Evolutionary conservation across 2,888 invertebrate genomes (phyloP).

Genomic region (Autographa pulchrina): DNA sequence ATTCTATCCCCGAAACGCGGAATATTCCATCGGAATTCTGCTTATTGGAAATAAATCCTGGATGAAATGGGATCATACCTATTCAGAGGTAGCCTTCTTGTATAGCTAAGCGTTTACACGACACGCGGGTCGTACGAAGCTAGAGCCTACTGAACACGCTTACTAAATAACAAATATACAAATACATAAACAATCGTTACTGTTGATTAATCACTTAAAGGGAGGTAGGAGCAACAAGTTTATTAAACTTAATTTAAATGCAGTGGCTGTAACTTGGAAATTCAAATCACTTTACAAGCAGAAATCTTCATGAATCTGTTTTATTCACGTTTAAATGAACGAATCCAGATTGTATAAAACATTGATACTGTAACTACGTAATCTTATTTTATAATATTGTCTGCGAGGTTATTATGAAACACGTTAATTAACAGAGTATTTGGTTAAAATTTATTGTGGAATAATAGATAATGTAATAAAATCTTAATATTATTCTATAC

Average conservation of each 20-base stretch:
- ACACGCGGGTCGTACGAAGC: slow-evolving; percentile 24
- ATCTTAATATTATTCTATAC: too few species aligned
- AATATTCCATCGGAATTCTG: slow-evolving; percentile 76
- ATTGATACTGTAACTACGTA: not conserved
- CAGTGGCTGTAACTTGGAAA: slow-evolving; percentile 57
- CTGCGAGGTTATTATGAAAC: too few species aligned
- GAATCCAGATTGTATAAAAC: slow-evolving; percentile 20
- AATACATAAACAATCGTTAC: slow-evolving; percentile 31
- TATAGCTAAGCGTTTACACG: slow-evolving; percentile 39
- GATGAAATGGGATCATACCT: slow-evolving; percentile 80
- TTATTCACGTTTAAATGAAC: slow-evolving; percentile 30
- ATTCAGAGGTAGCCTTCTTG: slow-evolving; percentile 63
- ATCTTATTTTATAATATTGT: not conserved
- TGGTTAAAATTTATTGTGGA: too few species aligned
- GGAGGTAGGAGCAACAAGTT: slow-evolving; percentile 58
- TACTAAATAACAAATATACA: slow-evolving; percentile 24
- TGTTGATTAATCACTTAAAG: slow-evolving; percentile 39
- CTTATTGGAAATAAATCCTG: slow-evolving; percentile 84
- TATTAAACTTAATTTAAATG: slow-evolving; percentile 61
- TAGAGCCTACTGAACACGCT: slow-evolving; percentile 16
- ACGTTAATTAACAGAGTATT: too few species aligned
- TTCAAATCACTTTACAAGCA: slow-evolving; percentile 60
- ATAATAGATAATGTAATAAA: too few species aligned
- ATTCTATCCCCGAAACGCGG: slow-evolving; percentile 74
- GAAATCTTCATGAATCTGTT: slow-evolving; percentile 58